Conservation (phyloP, 1,140 invertebrate species). For the Formica selysi region DNA sequence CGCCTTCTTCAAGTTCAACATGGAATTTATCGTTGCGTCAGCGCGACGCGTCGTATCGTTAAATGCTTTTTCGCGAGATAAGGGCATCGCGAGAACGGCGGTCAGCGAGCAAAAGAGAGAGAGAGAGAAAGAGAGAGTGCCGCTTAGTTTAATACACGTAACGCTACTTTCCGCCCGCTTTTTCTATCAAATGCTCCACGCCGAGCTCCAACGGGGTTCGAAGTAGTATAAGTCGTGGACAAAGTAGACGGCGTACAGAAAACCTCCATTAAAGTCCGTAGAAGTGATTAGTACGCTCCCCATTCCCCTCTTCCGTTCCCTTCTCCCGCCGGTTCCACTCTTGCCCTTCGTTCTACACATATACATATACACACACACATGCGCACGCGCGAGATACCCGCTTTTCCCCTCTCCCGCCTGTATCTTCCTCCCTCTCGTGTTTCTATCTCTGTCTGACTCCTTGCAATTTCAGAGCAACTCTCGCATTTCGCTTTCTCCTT, state of each 20-base stretch:
- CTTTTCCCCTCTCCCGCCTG: constrained; percentile 24
- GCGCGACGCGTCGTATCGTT: constrained; percentile 67
- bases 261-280: constrained; percentile 87
- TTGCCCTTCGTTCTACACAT: constrained; percentile 46
- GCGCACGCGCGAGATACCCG: not conserved
- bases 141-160: constrained; percentile 84
- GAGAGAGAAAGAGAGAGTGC: constrained; percentile 51
- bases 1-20: constrained; percentile 53
- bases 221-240: constrained; percentile 86
- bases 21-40: constrained; percentile 73
- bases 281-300: constrained; percentile 86
- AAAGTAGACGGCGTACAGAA: constrained; percentile 86
- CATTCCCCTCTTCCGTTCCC: constrained; percentile 61
- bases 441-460: constrained; percentile 17
- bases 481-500: constrained; percentile 52
- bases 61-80: constrained; percentile 67
- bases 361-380: not conserved
- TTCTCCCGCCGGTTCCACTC: constrained; percentile 39
- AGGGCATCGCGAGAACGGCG: constrained; percentile 53
- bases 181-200: constrained; percentile 82
- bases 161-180: constrained; percentile 84
- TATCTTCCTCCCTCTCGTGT: constrained; percentile 2
- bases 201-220: constrained; percentile 73
- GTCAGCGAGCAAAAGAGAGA: constrained; percentile 19
- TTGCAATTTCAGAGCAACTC: constrained; percentile 22